Conservation (phyloP, 2,113 vertebrate genomes). For the Chaetodon auriga region DNA sequence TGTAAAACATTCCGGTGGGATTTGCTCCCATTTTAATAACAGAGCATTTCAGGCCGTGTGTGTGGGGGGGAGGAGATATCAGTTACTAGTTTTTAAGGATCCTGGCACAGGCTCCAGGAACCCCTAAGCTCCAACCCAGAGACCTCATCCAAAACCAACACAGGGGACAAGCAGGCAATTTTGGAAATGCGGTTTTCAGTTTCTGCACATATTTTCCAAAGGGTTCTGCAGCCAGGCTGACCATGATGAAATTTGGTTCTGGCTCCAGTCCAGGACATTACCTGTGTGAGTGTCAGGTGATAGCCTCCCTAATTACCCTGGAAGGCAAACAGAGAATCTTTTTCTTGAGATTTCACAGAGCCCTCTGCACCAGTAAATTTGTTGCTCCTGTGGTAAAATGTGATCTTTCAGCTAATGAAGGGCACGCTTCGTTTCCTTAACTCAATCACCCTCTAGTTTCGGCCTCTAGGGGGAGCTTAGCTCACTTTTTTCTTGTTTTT, state of each 20-base stretch:
- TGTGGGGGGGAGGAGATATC: constrained; percentile 75
- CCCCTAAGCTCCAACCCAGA: constrained; percentile 71
- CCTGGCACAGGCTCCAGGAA: constrained; percentile 79
- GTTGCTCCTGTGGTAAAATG: constrained; percentile 79
- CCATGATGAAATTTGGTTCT: constrained; percentile 80
- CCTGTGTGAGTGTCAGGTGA: constrained; percentile 84
- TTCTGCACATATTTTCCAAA: constrained; percentile 82
- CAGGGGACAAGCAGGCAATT: constrained; percentile 81
- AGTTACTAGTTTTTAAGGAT: constrained; percentile 85
- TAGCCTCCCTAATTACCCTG: constrained; percentile 82
- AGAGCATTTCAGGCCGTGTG: constrained; percentile 72
- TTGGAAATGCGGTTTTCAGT: constrained; percentile 82
- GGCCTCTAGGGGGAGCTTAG: constrained; percentile 82
- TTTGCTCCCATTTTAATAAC: constrained; percentile 86
- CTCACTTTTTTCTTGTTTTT: constrained; percentile 70
- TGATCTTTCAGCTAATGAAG: constrained; percentile 82
- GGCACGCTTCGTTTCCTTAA: constrained; percentile 79
- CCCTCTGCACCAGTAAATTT: constrained; percentile 75
- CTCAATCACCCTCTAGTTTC: constrained; percentile 67
- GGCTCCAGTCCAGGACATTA: constrained; percentile 74
- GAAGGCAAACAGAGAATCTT: constrained; percentile 81
- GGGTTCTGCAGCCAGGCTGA: constrained; percentile 55
- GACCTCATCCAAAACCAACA: constrained; percentile 86
- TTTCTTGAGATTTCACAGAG: constrained; percentile 78
- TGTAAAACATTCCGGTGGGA: constrained; percentile 85